Base-by-base conservation (phyloP, 1,140 invertebrate species). In the Microvelia longipes region DNA sequence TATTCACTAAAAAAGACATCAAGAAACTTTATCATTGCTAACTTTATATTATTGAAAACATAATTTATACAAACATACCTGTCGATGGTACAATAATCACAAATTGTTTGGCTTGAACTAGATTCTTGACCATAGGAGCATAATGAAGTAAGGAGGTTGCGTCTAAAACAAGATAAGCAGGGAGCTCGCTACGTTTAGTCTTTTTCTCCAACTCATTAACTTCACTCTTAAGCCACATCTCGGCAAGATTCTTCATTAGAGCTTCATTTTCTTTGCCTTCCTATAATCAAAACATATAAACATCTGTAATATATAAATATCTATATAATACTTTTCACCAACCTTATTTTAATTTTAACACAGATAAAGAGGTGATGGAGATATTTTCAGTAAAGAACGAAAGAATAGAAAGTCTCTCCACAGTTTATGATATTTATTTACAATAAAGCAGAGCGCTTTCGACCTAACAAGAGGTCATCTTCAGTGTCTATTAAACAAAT, bases 11-110 rank as follows among this genome's bases (percentile, higher is more conserved):
- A n/a, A n/a, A n/a, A n/a, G n/a, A n/a, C n/a, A n/a, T 50, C 35
- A 50, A 50, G 19, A 50, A 50, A 19, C 35, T 50, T 50, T 50
- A 11, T 19, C 35, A 19, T 50, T 50, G 19, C 35, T 50, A 19
- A 50, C n/a, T n/a, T n/a, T n/a, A n/a, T n/a, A n/a, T n/a, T n/a
- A n/a, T n/a, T n/a, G n/a, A n/a, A n/a, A n/a, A n/a, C n/a, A n/a
- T n/a, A n/a, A n/a, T n/a, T n/a, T n/a, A n/a, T n/a, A n/a, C 24
- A 29, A 70, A 81, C 83, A 83, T 76, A 92, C 91, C 90, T 76
- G 87, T 84, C 75, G 86, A 83, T 2, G 92, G 91, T 72, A 94
- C 87, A 26, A 94, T 81, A 29, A 93, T 82, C 69, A 94, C 87
- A 76, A 92, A 91, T 75, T 88, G 87, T 69, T 87, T 87, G 0